phyloP scores from a whole-genome alignment of 2,888 invertebrate genomes.

The Eutolmus rufibarbis region DNA sequence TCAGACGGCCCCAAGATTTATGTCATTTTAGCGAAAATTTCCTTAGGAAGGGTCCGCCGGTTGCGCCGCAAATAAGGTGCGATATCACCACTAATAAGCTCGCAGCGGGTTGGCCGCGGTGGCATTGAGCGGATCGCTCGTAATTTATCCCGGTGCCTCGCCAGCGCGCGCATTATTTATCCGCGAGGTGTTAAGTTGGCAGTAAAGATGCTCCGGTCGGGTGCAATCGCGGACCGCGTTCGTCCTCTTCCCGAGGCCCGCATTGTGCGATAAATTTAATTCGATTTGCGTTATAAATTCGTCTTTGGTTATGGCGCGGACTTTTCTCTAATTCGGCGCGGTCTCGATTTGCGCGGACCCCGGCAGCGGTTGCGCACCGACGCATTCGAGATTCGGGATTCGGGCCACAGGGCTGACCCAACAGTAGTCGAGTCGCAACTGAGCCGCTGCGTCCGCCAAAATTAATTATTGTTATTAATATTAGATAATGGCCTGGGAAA shows the following conservation, averaged over 20 bases:
- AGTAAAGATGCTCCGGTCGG: conserved; percentile 40
- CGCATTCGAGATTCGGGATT: too few relatives aligned
- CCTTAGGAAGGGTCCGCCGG: neutral
- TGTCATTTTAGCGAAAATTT: conserved; percentile 38
- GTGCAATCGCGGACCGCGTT: neutral
- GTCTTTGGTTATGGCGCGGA: neutral
- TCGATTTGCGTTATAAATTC: conserved; percentile 33
- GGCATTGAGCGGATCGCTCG: conserved; percentile 37
- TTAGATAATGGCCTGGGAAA: neutral
- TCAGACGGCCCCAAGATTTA: conserved; percentile 42
- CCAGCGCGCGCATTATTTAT: conserved; percentile 35
- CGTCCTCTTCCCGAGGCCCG: neutral
- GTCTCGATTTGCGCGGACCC: neutral
- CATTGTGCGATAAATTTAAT: conserved; percentile 28
- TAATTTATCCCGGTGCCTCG: conserved; percentile 27
- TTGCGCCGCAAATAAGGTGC: conserved; percentile 42
- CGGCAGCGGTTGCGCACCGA: neutral
- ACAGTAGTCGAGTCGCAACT: neutral
- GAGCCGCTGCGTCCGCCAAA: neutral
- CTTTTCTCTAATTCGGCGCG: neutral
- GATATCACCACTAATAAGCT: conserved; percentile 48
- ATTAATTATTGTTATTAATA: neutral
- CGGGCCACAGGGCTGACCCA: neutral
- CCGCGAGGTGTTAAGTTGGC: conserved; percentile 41
- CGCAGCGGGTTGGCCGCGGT: conserved; percentile 46